phyloP scores from a whole-genome alignment of 2,797 vertebrate genomes.

The Notolabrus celidotus region DNA sequence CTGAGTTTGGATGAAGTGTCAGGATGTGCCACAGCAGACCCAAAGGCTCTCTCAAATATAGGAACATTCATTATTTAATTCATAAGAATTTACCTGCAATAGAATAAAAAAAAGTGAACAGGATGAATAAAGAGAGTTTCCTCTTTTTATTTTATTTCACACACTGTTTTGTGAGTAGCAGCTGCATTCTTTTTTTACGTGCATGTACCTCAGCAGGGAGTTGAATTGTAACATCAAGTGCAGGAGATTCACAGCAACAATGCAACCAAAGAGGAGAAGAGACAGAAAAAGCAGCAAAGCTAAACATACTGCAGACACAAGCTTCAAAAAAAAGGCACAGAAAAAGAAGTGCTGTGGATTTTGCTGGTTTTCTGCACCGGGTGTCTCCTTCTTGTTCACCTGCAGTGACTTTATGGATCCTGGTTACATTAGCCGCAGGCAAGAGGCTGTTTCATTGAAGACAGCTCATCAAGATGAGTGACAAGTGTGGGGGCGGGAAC shows the following conservation, averaged over 20 bases:
- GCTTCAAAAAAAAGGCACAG: neutral
- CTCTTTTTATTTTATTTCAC: neutral
- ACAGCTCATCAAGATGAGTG: conserved; percentile 74
- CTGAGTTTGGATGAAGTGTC: too few relatives aligned
- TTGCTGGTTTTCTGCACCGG: conserved; percentile 21
- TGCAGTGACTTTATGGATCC: conserved; percentile 50
- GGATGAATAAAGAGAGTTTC: neutral
- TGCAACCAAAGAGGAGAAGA: neutral
- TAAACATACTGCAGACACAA: conserved; percentile 23
- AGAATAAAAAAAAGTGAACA: neutral
- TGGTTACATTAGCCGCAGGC: conserved; percentile 58
- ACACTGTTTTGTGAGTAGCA: conserved; percentile 2
- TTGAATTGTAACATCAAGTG: neutral
- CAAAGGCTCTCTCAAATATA: too few relatives aligned
- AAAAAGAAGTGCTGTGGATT: conserved; percentile 10
- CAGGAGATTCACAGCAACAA: conserved; percentile 19
- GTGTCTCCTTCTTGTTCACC: conserved; percentile 28
- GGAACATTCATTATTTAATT: too few relatives aligned
- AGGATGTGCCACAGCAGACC: too few relatives aligned
- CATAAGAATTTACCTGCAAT: neutral
- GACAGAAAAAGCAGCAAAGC: conserved; percentile 4
- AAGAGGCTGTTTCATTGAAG: conserved; percentile 62
- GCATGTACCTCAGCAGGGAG: conserved; percentile 1
- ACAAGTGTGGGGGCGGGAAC: conserved; percentile 71
- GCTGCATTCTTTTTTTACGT: neutral